Evolutionary conservation across 2,113 vertebrate species (phyloP), one percentile per base, ranked within the genome.

Genomic region (Myrmecobius fasciatus): DNA sequence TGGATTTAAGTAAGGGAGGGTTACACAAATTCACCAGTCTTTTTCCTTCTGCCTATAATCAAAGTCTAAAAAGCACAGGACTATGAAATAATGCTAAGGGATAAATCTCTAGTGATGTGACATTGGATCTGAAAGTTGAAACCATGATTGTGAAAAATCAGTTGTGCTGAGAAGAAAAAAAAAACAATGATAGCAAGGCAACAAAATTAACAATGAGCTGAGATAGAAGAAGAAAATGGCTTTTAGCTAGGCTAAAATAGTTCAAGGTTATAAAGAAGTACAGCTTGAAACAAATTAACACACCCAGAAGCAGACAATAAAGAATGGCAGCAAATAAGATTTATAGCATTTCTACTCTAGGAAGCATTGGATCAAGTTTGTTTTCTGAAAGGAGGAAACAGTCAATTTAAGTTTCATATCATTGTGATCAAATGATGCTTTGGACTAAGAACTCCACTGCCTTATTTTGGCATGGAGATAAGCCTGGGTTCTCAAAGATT

Each of bases 241-340:
- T 53, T 8, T 92, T 31, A 20, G 46, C 25, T 51, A 4, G 25
- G 31, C 24, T 89, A 14, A 91, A 67, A 60, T 3, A 25, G 67
- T 60, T 75, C 31, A 26, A 83, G 67, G 54, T 83, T 67, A 10
- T 53, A 47, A 92, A 52, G 49, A 51, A 94, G 49, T 53, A 43
- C 83, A 53, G 17, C 49, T 92, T 51, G 92, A 90, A 51, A 89
- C 67, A 52, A 93, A 51, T 51, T n/a, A 91, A 46, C 25, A 89
- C 43, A 43, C 53, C 53, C 83, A 25, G 48, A 43, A 7, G 17
- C 49, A 28, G 43, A 90, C 25, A 53, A 3, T n/a, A 90, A 90
- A 67, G 75, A 89, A 52, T 93, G 48, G 52, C 31, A 25, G 83
- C 56, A 9, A 10, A 20, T 26, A 49, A 75, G 24, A 67, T 49